Evolutionary conservation across 2,888 invertebrate genomes (phyloP).

Genomic region (Drosophila fulvimacula): DNA sequence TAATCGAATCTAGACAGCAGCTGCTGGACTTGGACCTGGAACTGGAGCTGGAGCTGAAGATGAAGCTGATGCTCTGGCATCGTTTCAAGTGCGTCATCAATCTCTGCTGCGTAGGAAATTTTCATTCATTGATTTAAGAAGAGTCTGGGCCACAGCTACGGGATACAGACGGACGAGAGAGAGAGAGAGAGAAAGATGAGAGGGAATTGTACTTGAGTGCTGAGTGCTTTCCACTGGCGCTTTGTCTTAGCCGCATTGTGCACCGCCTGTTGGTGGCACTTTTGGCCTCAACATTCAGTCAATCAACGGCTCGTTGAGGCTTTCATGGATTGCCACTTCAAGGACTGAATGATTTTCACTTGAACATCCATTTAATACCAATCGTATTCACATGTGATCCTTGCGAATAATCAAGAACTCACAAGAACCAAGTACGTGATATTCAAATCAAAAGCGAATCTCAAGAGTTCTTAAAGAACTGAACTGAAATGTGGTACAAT

Average conservation of each 20-base stretch:
- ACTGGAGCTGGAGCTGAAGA: background rate
- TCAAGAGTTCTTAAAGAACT: background rate
- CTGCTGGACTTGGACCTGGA: background rate
- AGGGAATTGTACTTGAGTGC: slow-evolving; percentile 25
- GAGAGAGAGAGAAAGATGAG: background rate
- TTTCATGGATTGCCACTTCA: slow-evolving; percentile 31
- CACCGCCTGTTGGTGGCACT: slow-evolving; percentile 71
- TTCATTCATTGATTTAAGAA: slow-evolving; percentile 60
- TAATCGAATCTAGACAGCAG: slow-evolving; percentile 29
- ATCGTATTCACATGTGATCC: slow-evolving; percentile 1
- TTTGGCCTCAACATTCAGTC: slow-evolving; percentile 56
- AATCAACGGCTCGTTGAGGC: slow-evolving; percentile 66
- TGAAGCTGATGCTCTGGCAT: slow-evolving; percentile 30
- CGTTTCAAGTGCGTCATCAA: slow-evolving; percentile 77
- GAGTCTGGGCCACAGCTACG: background rate
- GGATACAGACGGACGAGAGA: background rate
- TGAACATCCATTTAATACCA: slow-evolving; percentile 17
- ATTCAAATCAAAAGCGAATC: slow-evolving; percentile 1
- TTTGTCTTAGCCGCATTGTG: slow-evolving; percentile 69
- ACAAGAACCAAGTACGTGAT: background rate
- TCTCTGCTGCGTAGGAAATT: slow-evolving; percentile 59
- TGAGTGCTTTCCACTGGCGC: slow-evolving; percentile 70
- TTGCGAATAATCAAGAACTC: background rate
- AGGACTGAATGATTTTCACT: slow-evolving; percentile 36
- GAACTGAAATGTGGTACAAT: background rate